These are phyloP conservation scores for Lates japonicus DNA, from an alignment of 2,797 vertebrate species.

Conservation along the genomic window DNA sequence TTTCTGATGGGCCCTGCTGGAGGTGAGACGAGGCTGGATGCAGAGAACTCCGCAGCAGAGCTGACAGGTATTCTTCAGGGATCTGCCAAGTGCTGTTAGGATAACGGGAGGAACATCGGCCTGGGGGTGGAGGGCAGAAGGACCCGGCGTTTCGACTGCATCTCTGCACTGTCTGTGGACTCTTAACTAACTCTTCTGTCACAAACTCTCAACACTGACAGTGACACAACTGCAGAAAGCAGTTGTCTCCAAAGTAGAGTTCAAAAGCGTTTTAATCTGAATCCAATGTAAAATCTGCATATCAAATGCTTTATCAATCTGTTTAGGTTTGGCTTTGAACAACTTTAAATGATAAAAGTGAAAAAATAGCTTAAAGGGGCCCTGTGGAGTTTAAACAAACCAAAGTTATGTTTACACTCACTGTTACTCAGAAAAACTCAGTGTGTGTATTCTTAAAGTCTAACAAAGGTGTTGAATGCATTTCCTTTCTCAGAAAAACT, in stretches of 20 bases:
- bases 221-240: not conserved
- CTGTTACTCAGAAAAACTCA: not conserved
- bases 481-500: not conserved
- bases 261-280: not conserved
- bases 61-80: constrained; percentile 52
- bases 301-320: not conserved
- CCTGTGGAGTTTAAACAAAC: not conserved
- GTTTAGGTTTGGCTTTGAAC: not conserved
- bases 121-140: not conserved
- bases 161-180: not conserved
- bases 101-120: constrained; percentile 27
- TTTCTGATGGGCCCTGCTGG: constrained; percentile 41
- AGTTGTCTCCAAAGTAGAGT: not conserved
- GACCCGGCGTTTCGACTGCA: constrained; percentile 8
- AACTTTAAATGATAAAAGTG: not conserved
- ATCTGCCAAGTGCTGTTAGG: constrained; percentile 51
- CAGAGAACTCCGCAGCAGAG: constrained; percentile 31
- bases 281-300: not conserved
- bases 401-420: not conserved
- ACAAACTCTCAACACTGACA: not conserved
- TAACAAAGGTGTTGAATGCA: not conserved
- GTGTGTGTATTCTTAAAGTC: not conserved
- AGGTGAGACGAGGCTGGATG: constrained; percentile 27
- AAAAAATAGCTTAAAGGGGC: not conserved
- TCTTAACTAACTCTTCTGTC: not conserved